These are phyloP conservation scores for Zaprionus bogoriensis DNA, from an alignment of 2,888 invertebrate species.

Conservation along the genomic window DNA sequence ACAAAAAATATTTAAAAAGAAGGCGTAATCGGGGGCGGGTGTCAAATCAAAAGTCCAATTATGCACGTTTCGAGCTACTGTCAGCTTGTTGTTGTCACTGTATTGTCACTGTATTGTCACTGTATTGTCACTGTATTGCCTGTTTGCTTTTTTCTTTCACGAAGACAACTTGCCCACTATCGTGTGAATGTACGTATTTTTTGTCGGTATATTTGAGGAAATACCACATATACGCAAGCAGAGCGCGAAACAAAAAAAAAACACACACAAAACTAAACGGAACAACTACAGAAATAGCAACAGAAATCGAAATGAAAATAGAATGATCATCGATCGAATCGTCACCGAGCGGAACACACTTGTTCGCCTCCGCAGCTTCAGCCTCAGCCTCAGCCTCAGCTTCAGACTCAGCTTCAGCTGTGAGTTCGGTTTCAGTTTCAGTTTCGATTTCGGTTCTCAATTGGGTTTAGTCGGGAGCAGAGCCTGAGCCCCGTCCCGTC, in stretches of 20 bases:
- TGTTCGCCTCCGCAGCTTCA: conserved; percentile 2
- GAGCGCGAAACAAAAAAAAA: background rate
- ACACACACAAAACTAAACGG: conserved; percentile 16
- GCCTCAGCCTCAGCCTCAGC: too few species aligned
- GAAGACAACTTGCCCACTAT: too few species aligned
- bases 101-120: background rate
- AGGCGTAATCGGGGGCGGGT: too few species aligned
- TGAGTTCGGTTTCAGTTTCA: background rate
- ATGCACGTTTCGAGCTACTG: conserved; percentile 56
- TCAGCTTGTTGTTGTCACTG: background rate
- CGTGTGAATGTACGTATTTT: background rate
- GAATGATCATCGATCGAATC: conserved; percentile 33
- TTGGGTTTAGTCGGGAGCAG: conserved; percentile 11
- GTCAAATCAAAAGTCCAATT: conserved; percentile 7
- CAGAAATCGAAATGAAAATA: conserved; percentile 41
- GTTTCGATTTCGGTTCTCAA: conserved; percentile 11
- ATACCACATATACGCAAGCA: conserved; percentile 15
- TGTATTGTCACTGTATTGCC: background rate
- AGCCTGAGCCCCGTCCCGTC: conserved; percentile 39
- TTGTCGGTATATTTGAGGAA: conserved; percentile 21
- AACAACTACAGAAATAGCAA: conserved; percentile 46
- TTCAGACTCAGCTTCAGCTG: background rate
- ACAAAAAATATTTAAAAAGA: background rate
- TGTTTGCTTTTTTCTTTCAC: background rate
- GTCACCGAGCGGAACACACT: conserved; percentile 29